phyloP scores from a whole-genome alignment of 2,797 vertebrate species.

The Eurystomus glaucurus region DNA sequence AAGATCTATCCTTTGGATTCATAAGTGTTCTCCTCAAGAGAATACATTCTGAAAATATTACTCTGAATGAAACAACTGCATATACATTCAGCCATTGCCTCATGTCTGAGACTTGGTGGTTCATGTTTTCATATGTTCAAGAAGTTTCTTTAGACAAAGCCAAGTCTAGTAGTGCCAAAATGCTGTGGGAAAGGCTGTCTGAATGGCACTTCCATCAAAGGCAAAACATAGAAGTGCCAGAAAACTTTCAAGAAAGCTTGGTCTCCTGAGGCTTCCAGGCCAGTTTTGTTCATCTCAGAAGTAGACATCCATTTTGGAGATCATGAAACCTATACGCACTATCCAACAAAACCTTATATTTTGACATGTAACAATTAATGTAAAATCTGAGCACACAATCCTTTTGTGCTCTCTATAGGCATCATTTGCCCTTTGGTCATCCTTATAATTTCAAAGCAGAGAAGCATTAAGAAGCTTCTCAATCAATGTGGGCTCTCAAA shows the following conservation, averaged over 20 bases:
- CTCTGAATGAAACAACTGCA: neutral
- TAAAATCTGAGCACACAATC: neutral
- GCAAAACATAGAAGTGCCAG: neutral
- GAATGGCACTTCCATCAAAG: neutral
- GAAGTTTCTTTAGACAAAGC: neutral
- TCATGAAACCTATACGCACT: neutral
- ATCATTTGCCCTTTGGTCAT: neutral
- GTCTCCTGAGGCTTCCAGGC: neutral
- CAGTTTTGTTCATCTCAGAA: neutral
- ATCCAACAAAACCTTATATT: neutral
- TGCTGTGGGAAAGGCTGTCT: neutral
- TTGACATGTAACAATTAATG: neutral
- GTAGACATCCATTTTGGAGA: neutral
- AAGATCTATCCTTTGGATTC: neutral
- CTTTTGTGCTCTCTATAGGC: neutral
- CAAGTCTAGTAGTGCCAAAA: neutral
- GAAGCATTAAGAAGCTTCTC: neutral
- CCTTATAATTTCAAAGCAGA: neutral
- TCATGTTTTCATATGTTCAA: neutral
- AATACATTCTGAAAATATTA: neutral
- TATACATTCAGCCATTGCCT: neutral
- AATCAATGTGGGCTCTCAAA: neutral
- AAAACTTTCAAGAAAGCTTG: neutral
- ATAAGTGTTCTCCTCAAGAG: neutral
- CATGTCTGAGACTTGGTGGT: neutral